Evolutionary conservation across 2,113 vertebrate genomes (phyloP).

Genomic region (Salvelinus fontinalis): DNA sequence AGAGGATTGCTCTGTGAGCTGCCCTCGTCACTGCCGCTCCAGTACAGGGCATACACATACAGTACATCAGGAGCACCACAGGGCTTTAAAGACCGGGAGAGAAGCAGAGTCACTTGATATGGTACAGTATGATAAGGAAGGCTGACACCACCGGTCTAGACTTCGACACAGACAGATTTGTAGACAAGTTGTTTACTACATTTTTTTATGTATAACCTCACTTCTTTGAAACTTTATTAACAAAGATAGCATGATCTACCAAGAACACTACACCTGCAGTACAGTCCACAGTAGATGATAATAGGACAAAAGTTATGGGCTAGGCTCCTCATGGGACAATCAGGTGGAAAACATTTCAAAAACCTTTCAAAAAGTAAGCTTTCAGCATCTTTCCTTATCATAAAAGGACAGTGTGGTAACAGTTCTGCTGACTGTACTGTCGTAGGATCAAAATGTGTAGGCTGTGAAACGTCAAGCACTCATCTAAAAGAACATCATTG

Average conservation of each 20-base stretch:
- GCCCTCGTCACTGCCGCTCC: conserved; percentile 29
- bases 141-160: no score
- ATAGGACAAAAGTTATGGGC: conserved; percentile 9
- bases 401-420: conserved; percentile 26
- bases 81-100: no score
- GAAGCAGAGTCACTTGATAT: no score
- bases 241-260: background rate
- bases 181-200: no score
- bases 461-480: conserved; percentile 35
- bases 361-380: conserved; percentile 3
- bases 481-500: conserved; percentile 23
- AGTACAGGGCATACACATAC: background rate
- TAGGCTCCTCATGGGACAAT: background rate
- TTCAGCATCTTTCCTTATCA: conserved; percentile 12
- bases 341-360: background rate
- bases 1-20: conserved; percentile 45
- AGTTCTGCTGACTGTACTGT: conserved; percentile 43
- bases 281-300: background rate
- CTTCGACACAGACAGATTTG: background rate
- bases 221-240: background rate
- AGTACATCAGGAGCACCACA: conserved; percentile 6
- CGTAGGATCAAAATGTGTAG: conserved; percentile 50
- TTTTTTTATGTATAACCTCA: no score
- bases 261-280: background rate
- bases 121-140: no score